These are phyloP conservation scores for Gymnothorax reevesii DNA, from an alignment of 2,797 vertebrate species.

Conservation along the genomic window DNA sequence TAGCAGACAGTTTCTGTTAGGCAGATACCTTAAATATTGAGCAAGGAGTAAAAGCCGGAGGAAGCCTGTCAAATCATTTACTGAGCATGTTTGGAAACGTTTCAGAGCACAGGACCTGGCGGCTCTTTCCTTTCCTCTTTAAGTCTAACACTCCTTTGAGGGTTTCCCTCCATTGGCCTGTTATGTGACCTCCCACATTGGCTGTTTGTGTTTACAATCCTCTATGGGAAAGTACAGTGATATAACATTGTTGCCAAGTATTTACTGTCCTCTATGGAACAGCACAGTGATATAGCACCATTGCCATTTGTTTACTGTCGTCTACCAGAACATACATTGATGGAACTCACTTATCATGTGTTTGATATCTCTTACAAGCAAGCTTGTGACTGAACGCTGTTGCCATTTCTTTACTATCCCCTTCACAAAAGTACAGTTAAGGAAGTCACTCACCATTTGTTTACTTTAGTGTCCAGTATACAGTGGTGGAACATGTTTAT, in stretches of 20 bases:
- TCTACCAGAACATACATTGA: not conserved
- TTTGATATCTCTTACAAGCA: not conserved
- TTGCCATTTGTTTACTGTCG: constrained; percentile 6
- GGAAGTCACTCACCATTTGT: not conserved
- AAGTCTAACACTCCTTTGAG: constrained; percentile 4
- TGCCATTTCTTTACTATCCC: not conserved
- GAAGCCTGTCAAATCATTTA: constrained; percentile 54
- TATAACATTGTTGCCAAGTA: not conserved
- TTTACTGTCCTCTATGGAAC: not conserved
- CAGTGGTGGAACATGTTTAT: no score
- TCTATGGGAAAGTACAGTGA: not conserved
- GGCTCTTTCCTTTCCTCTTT: constrained; percentile 5
- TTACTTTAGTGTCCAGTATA: no score
- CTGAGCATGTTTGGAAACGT: constrained; percentile 45
- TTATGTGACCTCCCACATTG: constrained; percentile 24
- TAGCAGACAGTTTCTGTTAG: constrained; percentile 46
- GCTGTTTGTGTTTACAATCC: constrained; percentile 15
- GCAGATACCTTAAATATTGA: constrained; percentile 45
- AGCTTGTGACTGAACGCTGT: not conserved
- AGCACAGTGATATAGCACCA: not conserved
- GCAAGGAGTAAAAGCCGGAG: constrained; percentile 28
- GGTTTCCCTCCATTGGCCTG: not conserved
- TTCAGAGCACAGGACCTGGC: constrained; percentile 2
- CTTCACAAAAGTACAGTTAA: no score
- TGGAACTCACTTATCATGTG: not conserved